Evolutionary conservation across 2,113 vertebrate species (phyloP).

Genomic region (Microtus montanus): DNA sequence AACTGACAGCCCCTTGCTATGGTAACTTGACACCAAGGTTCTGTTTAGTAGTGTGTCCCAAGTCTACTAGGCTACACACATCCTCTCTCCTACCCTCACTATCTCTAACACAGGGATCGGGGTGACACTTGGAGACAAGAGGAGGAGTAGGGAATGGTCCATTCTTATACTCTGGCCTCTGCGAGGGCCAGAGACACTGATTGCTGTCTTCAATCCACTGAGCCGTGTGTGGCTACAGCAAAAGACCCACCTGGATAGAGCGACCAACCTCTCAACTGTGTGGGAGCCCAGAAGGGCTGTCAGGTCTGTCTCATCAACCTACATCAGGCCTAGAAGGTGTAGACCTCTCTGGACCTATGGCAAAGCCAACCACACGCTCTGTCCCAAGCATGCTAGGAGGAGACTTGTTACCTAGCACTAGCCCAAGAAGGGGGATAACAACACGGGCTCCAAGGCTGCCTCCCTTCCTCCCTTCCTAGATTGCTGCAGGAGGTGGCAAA

Average conservation of each 20-base stretch:
- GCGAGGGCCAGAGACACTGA: neutral
- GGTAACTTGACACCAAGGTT: neutral
- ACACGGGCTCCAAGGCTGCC: accelerated
- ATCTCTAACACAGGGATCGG: neutral
- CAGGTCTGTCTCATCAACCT: neutral
- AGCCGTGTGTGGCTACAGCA: neutral
- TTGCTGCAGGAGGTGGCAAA: neutral
- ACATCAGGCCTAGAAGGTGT: neutral
- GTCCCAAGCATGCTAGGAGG: neutral
- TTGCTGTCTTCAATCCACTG: neutral
- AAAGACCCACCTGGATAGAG: neutral
- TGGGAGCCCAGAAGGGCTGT: neutral
- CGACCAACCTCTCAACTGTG: neutral
- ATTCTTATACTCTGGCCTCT: neutral
- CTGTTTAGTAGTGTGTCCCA: neutral
- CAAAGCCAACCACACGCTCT: neutral
- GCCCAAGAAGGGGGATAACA: neutral
- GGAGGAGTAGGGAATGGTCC: accelerated
- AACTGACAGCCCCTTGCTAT: neutral
- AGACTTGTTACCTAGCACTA: neutral
- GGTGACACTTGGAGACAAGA: neutral
- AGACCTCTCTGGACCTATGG: neutral
- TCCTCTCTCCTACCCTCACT: neutral
- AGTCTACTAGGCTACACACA: neutral
- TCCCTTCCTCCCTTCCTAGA: neutral